Conservation (phyloP, 2,797 vertebrate species). For the Gastrophryne carolinensis region DNA sequence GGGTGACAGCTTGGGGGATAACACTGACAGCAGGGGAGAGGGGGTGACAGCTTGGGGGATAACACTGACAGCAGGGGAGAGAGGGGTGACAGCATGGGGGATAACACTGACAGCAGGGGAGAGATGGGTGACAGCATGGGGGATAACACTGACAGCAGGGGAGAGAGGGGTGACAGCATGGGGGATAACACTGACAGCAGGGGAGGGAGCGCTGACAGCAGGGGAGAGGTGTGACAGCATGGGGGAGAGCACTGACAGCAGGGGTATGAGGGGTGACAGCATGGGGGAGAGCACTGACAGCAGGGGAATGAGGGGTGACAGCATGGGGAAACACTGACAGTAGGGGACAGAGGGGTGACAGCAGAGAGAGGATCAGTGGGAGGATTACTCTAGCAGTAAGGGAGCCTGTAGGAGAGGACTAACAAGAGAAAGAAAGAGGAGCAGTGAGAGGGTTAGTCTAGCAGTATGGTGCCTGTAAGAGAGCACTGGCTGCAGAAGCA, state of each 20-base stretch:
- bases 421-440: background rate
- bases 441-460: too few species aligned
- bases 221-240: background rate
- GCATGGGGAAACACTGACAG: background rate
- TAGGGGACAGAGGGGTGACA: background rate
- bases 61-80: too few species aligned
- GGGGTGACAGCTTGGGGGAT: too few species aligned
- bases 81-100: conserved; percentile 37
- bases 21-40: conserved; percentile 16
- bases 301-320: background rate
- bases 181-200: conserved; percentile 33
- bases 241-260: background rate
- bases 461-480: too few species aligned
- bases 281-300: background rate
- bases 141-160: conserved; percentile 31
- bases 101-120: conserved; percentile 28
- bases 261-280: too few species aligned
- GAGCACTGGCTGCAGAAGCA: conserved; percentile 1
- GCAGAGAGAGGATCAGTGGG: background rate
- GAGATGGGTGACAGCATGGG: conserved; percentile 4
- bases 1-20: too few species aligned
- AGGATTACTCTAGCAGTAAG: too few species aligned
- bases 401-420: too few species aligned
- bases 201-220: background rate
- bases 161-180: conserved; percentile 54